Evolutionary conservation across 2,888 invertebrate species (phyloP).

Genomic region (Meganola albula): DNA sequence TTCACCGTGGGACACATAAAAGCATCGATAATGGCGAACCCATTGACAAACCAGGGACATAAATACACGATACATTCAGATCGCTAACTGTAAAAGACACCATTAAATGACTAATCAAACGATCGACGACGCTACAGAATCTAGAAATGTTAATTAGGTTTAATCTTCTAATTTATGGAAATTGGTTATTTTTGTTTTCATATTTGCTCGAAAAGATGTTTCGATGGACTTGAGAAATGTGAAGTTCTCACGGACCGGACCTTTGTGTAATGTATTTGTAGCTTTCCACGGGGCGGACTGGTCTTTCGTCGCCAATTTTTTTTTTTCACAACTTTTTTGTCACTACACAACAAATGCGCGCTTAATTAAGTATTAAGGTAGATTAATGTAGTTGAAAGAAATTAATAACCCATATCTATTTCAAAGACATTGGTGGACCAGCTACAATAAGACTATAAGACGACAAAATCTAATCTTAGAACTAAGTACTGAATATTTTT

Average conservation of each 20-base stretch:
- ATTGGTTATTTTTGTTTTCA: conserved; percentile 57
- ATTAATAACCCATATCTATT: too few species aligned
- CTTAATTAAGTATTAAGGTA: too few species aligned
- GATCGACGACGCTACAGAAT: conserved; percentile 64
- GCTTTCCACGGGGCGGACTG: too few species aligned
- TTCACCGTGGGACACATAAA: conserved; percentile 43
- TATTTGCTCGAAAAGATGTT: conserved; percentile 48
- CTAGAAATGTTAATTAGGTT: conserved; percentile 68
- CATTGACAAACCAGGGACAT: conserved; percentile 54
- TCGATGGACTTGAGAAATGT: conserved; percentile 43
- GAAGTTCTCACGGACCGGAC: conserved; percentile 55
- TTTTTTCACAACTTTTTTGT: too few species aligned
- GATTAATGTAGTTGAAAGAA: too few species aligned
- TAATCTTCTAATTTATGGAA: conserved; percentile 62
- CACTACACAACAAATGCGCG: too few species aligned
- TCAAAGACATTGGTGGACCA: too few species aligned
- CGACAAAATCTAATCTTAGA: too few species aligned
- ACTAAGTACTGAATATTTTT: too few species aligned
- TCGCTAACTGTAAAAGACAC: conserved; percentile 64
- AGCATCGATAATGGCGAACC: conserved; percentile 51
- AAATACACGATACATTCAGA: conserved; percentile 63
- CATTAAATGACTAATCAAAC: conserved; percentile 70
- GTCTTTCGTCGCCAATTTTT: too few species aligned
- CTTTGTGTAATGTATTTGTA: too few species aligned
- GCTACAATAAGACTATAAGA: too few species aligned